Conservation (phyloP, 1,140 invertebrate species). For the Charaxes varanes region DNA sequence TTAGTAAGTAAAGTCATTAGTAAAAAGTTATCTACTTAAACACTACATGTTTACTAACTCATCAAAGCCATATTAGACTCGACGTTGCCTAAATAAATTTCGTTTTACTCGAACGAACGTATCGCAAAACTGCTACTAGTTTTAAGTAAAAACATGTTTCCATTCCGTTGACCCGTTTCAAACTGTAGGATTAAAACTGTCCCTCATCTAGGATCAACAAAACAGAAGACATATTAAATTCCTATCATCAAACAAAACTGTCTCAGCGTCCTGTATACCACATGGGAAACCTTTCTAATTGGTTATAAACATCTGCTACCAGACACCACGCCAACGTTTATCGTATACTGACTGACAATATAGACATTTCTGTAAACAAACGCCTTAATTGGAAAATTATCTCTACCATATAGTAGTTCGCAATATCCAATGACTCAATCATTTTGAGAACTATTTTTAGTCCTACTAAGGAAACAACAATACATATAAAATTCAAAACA, state of each 20-base stretch:
- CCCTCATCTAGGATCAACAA: slow-evolving; percentile 22
- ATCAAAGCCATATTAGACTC: too few species aligned
- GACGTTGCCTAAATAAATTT: too few species aligned
- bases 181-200: slow-evolving; percentile 33
- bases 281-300: slow-evolving; percentile 1
- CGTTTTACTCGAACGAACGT: too few species aligned
- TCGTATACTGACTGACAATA: not conserved
- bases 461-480: not conserved
- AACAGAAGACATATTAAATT: slow-evolving; percentile 32
- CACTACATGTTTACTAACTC: too few species aligned
- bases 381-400: not conserved
- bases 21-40: too few species aligned
- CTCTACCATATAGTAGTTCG: too few species aligned
- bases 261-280: not conserved
- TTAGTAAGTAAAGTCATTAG: too few species aligned
- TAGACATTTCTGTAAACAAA: not conserved
- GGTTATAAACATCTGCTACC: not conserved
- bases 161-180: slow-evolving; percentile 35
- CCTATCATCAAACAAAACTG: slow-evolving; percentile 12
- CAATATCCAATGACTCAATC: not conserved
- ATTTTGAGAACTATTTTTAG: not conserved
- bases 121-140: too few species aligned
- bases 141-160: slow-evolving; percentile 22
- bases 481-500: too few species aligned
- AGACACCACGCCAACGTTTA: not conserved